Evolutionary conservation across 2,888 invertebrate genomes (phyloP), one percentile per base, ranked within the genome.

Genomic region (Lasioglossum marginatum): DNA sequence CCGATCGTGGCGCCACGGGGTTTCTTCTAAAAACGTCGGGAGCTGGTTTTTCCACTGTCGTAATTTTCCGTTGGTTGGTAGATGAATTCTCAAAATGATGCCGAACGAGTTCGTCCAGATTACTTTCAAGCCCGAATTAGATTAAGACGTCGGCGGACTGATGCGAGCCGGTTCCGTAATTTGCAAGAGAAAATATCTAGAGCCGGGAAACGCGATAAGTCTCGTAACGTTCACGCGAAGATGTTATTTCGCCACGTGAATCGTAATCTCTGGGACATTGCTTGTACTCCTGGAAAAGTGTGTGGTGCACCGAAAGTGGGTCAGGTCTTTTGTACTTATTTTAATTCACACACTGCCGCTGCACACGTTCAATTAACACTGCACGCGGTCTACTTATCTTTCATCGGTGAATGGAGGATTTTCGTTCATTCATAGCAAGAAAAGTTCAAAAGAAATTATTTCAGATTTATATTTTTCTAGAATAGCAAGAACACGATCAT

Each of bases 51-150:
- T 52, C 37, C 40, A 31, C 23, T 16, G 60, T 52, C 63, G 43
- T 78, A 31, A 34, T 34, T 77, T 78, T 77, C 76, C 43, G 71
- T 68, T 68, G 57, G 45, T 14, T 37, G 43, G 31, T 34, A 71
- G 83, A 87, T 79, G 89, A 90, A 86, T 80, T 87, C 87, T 86
- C 74, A 40, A 77, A 87, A 80, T 70, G 74, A 84, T 40, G 70
- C 45, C 70, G 45, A 75, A 86, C 78, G 81, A 79, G 63, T 82
- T 83, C 74, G 79, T 79, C 60, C 70, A 70, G 82, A 82, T 83
- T 89, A 83, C 87, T 85, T 89, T 86, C 83, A 78, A 78, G 85
- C 82, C 73, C 72, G 76, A 71, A 85, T 83, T 86, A 87, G 89
- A 89, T 90, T 88, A 91, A 89, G 73, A 40, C 66, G 70, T 76